Conservation (phyloP, 2,888 invertebrate species). For the Phytoseiulus persimilis region DNA sequence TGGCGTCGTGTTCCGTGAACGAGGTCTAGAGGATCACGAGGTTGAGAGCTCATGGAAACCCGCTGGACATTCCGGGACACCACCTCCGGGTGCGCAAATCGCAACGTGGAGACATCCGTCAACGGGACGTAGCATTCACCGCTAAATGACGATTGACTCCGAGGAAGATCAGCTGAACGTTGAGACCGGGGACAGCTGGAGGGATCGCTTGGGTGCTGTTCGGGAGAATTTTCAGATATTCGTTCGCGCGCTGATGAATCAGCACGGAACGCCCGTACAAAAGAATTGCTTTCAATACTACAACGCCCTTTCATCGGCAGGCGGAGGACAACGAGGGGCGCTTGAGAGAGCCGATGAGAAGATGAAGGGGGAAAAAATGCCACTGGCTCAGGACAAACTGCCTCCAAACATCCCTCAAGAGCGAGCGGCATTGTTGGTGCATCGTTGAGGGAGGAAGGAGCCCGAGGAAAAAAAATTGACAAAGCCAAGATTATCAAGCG, state of each 20-base stretch:
- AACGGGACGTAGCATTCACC: background rate
- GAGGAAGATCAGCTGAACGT: background rate
- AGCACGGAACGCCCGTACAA: background rate
- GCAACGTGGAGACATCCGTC: background rate
- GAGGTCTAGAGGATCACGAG: background rate
- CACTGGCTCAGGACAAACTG: conserved; percentile 5
- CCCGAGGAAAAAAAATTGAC: background rate
- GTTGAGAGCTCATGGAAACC: background rate
- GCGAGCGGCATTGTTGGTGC: background rate
- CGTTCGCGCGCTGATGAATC: background rate
- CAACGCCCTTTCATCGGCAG: background rate
- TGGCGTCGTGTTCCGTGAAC: too few species aligned
- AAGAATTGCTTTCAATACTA: background rate
- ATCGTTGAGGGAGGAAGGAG: background rate
- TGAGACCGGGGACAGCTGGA: background rate
- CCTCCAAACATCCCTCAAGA: background rate
- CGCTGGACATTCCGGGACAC: background rate
- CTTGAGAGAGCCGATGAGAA: background rate
- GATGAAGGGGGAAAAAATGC: background rate
- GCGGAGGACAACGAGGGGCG: background rate
- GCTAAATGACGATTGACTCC: background rate
- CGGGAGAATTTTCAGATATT: background rate
- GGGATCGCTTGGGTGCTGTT: background rate
- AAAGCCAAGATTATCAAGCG: background rate
- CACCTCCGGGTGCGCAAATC: background rate